Evolutionary conservation across 2,888 invertebrate species (phyloP).

Genomic region (Anarsia innoxiella): DNA sequence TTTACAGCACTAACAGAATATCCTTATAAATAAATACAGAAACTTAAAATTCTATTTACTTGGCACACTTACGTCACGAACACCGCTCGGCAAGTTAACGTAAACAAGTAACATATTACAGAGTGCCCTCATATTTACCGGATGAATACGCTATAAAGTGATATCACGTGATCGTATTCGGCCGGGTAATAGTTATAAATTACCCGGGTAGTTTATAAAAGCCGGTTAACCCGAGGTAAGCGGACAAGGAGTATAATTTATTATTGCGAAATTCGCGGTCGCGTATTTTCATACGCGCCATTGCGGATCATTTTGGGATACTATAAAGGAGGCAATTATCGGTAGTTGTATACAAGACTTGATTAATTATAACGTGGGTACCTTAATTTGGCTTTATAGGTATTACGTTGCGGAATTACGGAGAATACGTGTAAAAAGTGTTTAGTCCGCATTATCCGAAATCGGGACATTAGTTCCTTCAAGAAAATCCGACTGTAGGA

Average conservation of each 20-base stretch:
- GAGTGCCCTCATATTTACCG: slow-evolving; percentile 65
- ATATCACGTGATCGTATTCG: slow-evolving; percentile 73
- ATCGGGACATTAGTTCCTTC: too few relatives aligned
- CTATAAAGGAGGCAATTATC: slow-evolving; percentile 6
- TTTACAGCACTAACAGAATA: too few relatives aligned
- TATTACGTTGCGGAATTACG: too few relatives aligned
- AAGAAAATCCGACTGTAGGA: too few relatives aligned
- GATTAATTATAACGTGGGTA: too few relatives aligned
- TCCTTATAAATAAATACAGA: too few relatives aligned
- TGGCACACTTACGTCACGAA: too few relatives aligned
- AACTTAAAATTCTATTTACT: too few relatives aligned
- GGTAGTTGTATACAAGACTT: slow-evolving; percentile 29
- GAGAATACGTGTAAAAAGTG: too few relatives aligned
- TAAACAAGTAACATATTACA: slow-evolving; percentile 46
- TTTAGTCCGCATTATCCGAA: too few relatives aligned
- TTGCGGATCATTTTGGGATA: slow-evolving; percentile 40
- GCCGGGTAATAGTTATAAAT: slow-evolving; percentile 74
- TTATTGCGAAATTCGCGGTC: slow-evolving; percentile 67
- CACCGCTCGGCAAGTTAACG: slow-evolving; percentile 32
- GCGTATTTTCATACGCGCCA: slow-evolving; percentile 60
- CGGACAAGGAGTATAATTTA: slow-evolving; percentile 72
- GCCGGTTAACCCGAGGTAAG: slow-evolving; percentile 75
- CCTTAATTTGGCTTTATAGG: too few relatives aligned
- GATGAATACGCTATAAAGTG: slow-evolving; percentile 71
- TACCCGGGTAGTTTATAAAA: slow-evolving; percentile 74